Evolutionary conservation across 1,140 invertebrate genomes (phyloP).

Genomic region (Caerostris darwini): DNA sequence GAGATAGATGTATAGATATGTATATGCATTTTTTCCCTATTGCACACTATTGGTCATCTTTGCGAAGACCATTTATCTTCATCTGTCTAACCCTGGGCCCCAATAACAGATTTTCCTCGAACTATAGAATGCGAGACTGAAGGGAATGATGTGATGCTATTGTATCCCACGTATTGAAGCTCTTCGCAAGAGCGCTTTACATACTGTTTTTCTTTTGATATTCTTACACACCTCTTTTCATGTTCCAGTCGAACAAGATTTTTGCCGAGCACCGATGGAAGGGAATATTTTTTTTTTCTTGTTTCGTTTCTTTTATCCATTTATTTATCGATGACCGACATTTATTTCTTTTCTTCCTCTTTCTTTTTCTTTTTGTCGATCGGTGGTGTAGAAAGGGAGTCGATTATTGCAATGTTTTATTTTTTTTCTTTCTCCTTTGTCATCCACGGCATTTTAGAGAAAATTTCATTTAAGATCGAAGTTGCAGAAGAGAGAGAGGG

Average conservation of each 20-base stretch:
- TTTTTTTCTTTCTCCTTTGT: neutral
- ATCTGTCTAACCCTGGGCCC: conserved; percentile 22
- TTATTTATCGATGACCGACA: conserved; percentile 43
- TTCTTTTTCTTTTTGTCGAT: neutral
- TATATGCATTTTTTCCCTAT: neutral
- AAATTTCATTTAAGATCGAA: neutral
- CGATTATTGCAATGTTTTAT: neutral
- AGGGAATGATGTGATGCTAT: neutral
- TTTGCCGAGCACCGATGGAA: neutral
- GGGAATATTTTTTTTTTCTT: neutral
- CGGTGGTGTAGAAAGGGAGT: neutral
- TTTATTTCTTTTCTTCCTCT: neutral
- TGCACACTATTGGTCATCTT: conserved; percentile 15
- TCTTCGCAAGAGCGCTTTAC: neutral
- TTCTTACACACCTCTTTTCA: neutral
- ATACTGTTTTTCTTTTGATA: conserved; percentile 6
- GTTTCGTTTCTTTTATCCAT: neutral
- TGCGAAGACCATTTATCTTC: conserved; percentile 28
- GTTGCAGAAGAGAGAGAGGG: neutral
- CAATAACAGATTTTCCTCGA: conserved; percentile 11
- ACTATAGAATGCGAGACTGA: neutral
- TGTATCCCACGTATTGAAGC: conserved; percentile 6
- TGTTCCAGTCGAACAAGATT: neutral
- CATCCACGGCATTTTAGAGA: neutral
- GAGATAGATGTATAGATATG: neutral